A percentile compares a stretch with the other conserved stretches of the same genome.
Evolutionary conservation across 37 sponge, comb jelly and placozoan genomes (phyloP).

Genomic region (Bolinopsis microptera): DNA sequence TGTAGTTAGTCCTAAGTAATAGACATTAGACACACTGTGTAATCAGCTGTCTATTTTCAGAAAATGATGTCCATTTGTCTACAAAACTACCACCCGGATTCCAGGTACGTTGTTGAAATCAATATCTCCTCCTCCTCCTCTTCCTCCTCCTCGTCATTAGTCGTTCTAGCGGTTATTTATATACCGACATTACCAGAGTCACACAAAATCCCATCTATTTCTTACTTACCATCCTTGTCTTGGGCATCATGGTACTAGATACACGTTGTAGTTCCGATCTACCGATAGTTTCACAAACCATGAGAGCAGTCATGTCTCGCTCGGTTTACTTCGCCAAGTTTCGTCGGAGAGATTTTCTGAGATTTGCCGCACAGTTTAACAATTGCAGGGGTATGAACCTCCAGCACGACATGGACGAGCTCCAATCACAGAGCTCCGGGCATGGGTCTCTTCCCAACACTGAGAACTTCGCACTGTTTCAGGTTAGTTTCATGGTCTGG

Average conservation of each 20-base stretch:
- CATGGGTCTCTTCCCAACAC: neutral
- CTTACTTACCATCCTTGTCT: too few relatives aligned
- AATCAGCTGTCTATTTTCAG: slow-evolving; percentile 24
- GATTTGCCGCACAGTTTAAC: neutral
- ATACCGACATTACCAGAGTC: too few relatives aligned
- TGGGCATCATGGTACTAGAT: neutral
- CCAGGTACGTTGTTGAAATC: neutral
- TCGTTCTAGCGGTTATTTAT: neutral
- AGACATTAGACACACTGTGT: neutral
- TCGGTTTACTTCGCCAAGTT: neutral
- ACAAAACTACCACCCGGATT: neutral
- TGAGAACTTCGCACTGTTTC: slow-evolving; percentile 15
- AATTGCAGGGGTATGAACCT: neutral
- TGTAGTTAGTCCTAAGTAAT: neutral
- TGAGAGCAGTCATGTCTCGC: neutral
- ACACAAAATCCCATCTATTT: too few relatives aligned
- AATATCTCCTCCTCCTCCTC: too few relatives aligned
- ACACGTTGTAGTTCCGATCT: too few relatives aligned
- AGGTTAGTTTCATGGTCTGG: too few relatives aligned
- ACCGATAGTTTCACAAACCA: neutral
- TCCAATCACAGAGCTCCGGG: neutral
- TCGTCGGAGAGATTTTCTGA: neutral
- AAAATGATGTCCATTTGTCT: slow-evolving; percentile 55
- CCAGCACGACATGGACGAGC: neutral
- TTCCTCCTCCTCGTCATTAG: neutral